A percentile compares a stretch with the other conserved stretches of the same genome.
phyloP scores from a whole-genome alignment of 2,113 vertebrate species.

The Phocoena sinus region DNA sequence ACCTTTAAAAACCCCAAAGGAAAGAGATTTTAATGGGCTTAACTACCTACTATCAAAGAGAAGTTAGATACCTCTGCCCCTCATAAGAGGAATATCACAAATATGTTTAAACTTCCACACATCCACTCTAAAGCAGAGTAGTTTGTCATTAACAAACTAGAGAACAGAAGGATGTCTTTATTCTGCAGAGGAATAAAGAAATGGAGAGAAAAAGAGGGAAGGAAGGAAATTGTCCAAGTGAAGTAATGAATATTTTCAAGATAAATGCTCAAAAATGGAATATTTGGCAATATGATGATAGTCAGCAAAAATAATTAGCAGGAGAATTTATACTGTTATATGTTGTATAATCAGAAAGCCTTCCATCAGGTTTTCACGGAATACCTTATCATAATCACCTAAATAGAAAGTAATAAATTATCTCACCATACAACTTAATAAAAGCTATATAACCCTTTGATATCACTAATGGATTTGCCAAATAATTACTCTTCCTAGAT shows the following conservation, averaged over 20 bases:
- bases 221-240: neutral
- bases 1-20: conserved; percentile 46
- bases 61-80: conserved; percentile 41
- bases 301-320: neutral
- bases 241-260: conserved; percentile 37
- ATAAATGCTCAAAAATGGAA: neutral
- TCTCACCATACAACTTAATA: conserved; percentile 15
- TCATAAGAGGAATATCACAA: conserved; percentile 11
- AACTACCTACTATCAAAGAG: conserved; percentile 57
- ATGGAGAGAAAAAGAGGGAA: neutral
- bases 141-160: conserved; percentile 5
- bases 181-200: neutral
- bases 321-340: neutral
- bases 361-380: conserved; percentile 40
- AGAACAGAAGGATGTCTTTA: neutral
- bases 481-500: conserved; percentile 58
- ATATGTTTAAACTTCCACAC: neutral
- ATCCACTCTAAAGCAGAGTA: neutral
- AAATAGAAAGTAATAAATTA: conserved; percentile 49
- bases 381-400: conserved; percentile 33
- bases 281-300: neutral
- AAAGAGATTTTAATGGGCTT: conserved; percentile 57
- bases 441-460: conserved; percentile 31
- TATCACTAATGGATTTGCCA: conserved; percentile 35
- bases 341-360: neutral